These are phyloP conservation scores for Porites divaricata DNA, from an alignment of 92 coral and sea anemone genomes.

Conservation along the genomic window DNA sequence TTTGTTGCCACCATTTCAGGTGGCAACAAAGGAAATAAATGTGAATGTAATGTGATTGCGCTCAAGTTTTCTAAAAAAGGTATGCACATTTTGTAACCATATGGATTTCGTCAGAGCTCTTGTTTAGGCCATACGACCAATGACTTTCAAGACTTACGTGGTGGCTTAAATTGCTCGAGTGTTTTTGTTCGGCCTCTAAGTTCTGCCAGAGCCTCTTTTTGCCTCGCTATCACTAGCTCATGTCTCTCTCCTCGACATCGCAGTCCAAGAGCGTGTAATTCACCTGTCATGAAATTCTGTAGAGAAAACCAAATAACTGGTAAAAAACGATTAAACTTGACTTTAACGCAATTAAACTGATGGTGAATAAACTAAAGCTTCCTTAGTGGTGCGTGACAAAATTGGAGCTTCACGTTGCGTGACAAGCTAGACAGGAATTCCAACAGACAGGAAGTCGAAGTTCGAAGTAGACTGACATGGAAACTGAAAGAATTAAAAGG, in stretches of 20 bases:
- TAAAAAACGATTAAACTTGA: too few relatives aligned
- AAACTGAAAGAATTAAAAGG: too few relatives aligned
- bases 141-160: constrained; percentile 63
- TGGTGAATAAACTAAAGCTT: background rate
- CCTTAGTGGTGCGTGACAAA: background rate
- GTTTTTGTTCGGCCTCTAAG: constrained; percentile 79
- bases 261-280: constrained; percentile 68
- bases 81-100: too few relatives aligned
- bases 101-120: background rate
- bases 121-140: background rate
- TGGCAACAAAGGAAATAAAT: too few relatives aligned
- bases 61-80: too few relatives aligned
- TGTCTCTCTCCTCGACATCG: constrained; percentile 94
- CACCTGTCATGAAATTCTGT: constrained; percentile 67
- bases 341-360: background rate
- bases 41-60: too few relatives aligned
- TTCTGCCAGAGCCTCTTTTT: constrained; percentile 90
- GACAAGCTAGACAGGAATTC: too few relatives aligned
- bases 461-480: too few relatives aligned
- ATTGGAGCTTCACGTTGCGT: too few relatives aligned
- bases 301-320: background rate
- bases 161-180: constrained; percentile 89
- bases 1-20: too few relatives aligned
- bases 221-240: constrained; percentile 84
- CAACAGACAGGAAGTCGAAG: too few relatives aligned